These are phyloP conservation scores for Trematocara marginatum DNA, from an alignment of 2,113 vertebrate genomes.

Conservation along the genomic window DNA sequence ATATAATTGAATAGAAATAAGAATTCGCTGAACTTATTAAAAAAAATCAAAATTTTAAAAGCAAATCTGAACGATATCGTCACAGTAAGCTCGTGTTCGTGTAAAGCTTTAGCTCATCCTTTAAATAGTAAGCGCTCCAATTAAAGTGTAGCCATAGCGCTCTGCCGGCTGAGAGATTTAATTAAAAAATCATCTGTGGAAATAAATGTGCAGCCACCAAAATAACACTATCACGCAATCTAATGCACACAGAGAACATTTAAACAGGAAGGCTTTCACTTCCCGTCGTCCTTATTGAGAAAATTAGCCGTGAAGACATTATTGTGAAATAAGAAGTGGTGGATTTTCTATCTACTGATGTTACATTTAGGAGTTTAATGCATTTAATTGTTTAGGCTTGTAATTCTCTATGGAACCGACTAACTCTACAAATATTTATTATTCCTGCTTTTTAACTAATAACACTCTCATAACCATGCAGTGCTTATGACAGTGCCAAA, in stretches of 20 bases:
- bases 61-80: fast-evolving
- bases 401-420: background rate
- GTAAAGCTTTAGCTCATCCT: background rate
- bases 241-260: background rate
- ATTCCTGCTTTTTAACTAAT: background rate
- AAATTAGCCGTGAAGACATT: background rate
- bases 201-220: background rate
- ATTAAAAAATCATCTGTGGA: background rate
- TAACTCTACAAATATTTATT: fast-evolving
- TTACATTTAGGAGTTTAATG: background rate
- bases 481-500: background rate
- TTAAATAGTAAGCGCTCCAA: background rate
- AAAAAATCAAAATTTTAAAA: background rate
- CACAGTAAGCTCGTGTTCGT: background rate
- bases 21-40: background rate
- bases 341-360: background rate
- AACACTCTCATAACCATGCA: background rate
- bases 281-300: background rate
- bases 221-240: background rate
- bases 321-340: background rate
- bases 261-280: background rate
- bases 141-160: background rate
- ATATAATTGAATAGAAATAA: background rate
- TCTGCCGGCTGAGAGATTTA: background rate
- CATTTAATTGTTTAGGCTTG: background rate